Conservation (phyloP, 1,140 invertebrate species). For the Lerema accius region DNA sequence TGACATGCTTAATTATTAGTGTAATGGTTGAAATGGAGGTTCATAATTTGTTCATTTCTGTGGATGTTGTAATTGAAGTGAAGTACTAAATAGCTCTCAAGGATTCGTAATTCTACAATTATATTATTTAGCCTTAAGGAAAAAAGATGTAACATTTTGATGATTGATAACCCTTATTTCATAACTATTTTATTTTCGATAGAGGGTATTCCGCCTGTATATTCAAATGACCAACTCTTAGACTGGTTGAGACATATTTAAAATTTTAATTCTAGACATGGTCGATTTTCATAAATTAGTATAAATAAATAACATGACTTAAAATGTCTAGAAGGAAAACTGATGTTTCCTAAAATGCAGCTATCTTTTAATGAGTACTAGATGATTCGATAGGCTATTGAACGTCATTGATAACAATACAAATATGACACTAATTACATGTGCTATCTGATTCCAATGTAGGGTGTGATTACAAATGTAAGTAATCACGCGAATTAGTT, state of each 20-base stretch:
- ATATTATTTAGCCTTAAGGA: slow-evolving; percentile 71
- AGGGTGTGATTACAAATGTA: not conserved
- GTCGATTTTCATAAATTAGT: slow-evolving; percentile 58
- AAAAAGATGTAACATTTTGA: slow-evolving; percentile 46
- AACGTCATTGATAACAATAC: slow-evolving; percentile 28
- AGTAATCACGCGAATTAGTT: not conserved
- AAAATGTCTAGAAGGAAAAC: not conserved
- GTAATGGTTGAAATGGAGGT: slow-evolving; percentile 74
- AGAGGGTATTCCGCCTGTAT: slow-evolving; percentile 62
- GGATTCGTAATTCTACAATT: slow-evolving; percentile 48
- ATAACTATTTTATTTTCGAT: slow-evolving; percentile 48
- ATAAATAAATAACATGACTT: slow-evolving; percentile 34
- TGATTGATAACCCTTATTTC: slow-evolving; percentile 54
- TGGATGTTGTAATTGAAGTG: not conserved
- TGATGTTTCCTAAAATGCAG: not conserved
- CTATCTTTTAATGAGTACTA: not conserved
- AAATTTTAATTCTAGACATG: slow-evolving; percentile 44
- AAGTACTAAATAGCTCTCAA: slow-evolving; percentile 69
- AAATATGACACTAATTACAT: no score
- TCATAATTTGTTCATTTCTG: slow-evolving; percentile 65
- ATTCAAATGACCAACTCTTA: slow-evolving; percentile 58
- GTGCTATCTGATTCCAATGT: no score
- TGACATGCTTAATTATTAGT: slow-evolving; percentile 78
- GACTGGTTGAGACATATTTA: slow-evolving; percentile 60
- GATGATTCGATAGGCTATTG: slow-evolving; percentile 28